Percentiles rank a stretch among this genome's conserved stretches.
Conservation (phyloP, 2,888 invertebrate species). For the Anthophora plumipes region DNA sequence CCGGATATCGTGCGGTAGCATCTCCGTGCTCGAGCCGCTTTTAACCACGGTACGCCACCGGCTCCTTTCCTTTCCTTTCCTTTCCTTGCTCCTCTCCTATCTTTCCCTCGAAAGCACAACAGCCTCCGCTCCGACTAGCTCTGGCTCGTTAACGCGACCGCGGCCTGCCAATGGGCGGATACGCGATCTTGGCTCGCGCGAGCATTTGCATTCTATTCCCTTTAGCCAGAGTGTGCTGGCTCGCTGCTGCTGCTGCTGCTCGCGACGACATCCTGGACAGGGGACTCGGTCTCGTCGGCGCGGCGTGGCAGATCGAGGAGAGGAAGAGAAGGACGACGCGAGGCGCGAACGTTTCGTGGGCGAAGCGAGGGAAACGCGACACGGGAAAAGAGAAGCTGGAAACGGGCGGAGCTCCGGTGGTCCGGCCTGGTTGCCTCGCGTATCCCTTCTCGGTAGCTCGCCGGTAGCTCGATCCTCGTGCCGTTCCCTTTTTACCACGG, state of each 20-base stretch:
- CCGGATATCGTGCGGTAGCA: constrained; percentile 80
- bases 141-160: constrained; percentile 77
- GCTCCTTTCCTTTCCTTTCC: too few species aligned
- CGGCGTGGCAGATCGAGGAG: constrained; percentile 4
- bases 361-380: constrained; percentile 15
- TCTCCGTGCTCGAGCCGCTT: constrained; percentile 73
- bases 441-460: constrained; percentile 58
- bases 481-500: constrained; percentile 57
- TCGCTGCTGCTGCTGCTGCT: background rate
- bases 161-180: constrained; percentile 77
- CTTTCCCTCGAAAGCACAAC: constrained; percentile 61
- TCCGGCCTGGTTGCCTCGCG: constrained; percentile 75
- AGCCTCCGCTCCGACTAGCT: constrained; percentile 68
- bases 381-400: constrained; percentile 53
- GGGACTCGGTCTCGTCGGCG: background rate
- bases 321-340: background rate
- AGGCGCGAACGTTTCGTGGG: constrained; percentile 1
- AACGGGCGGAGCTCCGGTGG: constrained; percentile 82
- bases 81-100: constrained; percentile 72
- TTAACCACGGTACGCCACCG: constrained; percentile 73
- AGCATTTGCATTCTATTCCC: constrained; percentile 77
- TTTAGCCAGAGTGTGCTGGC: background rate
- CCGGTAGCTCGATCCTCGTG: constrained; percentile 46
- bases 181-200: constrained; percentile 55
- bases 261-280: background rate